phyloP scores from a whole-genome alignment of 2,113 vertebrate genomes.

The Garra rufa region DNA sequence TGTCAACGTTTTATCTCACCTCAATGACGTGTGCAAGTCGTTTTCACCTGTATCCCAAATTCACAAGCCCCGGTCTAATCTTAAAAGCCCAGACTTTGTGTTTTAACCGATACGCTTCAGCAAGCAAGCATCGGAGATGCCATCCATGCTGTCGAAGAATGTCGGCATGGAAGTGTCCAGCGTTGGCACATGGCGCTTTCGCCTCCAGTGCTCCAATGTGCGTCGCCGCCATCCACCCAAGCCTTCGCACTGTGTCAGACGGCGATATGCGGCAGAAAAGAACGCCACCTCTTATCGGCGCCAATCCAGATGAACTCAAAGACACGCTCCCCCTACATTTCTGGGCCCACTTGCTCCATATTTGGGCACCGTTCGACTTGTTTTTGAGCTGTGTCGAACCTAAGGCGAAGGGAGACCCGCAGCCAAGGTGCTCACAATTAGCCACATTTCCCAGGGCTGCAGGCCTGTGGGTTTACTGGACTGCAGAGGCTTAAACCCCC shows the following conservation, averaged over 20 bases:
- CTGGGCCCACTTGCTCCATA: slow-evolving; percentile 71
- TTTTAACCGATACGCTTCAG: slow-evolving; percentile 49
- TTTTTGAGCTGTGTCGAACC: slow-evolving; percentile 75
- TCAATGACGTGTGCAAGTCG: neutral
- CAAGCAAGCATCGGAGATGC: slow-evolving; percentile 3
- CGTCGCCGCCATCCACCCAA: slow-evolving; percentile 59
- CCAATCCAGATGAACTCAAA: slow-evolving; percentile 82
- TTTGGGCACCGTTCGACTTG: slow-evolving; percentile 73
- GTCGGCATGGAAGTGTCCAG: slow-evolving; percentile 72
- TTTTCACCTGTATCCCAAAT: slow-evolving; percentile 20
- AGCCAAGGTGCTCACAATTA: slow-evolving; percentile 78
- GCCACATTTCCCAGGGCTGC: slow-evolving; percentile 72
- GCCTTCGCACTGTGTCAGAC: slow-evolving; percentile 69
- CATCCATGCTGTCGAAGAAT: slow-evolving; percentile 42
- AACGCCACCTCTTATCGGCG: slow-evolving; percentile 77
- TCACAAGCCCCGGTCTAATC: neutral
- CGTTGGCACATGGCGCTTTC: slow-evolving; percentile 69
- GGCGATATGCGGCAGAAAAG: slow-evolving; percentile 78
- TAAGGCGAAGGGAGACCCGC: slow-evolving; percentile 67
- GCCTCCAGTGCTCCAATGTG: slow-evolving; percentile 68
- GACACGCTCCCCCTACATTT: slow-evolving; percentile 74
- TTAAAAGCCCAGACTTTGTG: slow-evolving; percentile 46
- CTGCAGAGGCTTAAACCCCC: slow-evolving; percentile 77
- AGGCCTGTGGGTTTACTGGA: slow-evolving; percentile 78
- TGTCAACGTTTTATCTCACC: slow-evolving; percentile 16